phyloP scores from a whole-genome alignment of 1,140 invertebrate genomes.

The Orius insidiosus region DNA sequence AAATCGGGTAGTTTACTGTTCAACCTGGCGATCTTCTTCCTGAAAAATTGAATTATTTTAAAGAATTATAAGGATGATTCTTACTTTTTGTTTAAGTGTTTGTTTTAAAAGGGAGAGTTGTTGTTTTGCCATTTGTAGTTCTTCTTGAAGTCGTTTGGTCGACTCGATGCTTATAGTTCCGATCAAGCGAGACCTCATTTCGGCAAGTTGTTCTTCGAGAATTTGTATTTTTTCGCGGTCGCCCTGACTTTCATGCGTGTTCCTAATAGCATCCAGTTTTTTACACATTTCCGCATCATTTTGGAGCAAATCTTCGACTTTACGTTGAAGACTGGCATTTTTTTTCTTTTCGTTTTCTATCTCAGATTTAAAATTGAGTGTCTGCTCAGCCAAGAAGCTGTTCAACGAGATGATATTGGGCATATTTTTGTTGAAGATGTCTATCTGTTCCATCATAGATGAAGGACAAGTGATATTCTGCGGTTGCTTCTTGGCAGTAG shows the following conservation, averaged over 20 bases:
- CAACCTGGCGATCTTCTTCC: too few species aligned
- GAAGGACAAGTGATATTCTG: not conserved
- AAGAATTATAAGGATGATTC: too few species aligned
- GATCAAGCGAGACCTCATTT: too few species aligned
- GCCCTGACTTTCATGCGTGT: not conserved
- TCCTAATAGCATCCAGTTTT: not conserved
- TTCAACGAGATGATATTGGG: conserved; percentile 3
- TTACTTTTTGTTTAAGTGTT: too few species aligned
- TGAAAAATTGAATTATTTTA: too few species aligned
- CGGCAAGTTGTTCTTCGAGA: too few species aligned
- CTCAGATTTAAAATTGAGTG: not conserved
- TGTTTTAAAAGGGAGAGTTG: too few species aligned
- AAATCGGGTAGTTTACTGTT: too few species aligned
- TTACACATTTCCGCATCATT: conserved; percentile 3
- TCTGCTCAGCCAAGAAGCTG: not conserved
- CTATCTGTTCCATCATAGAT: not conserved
- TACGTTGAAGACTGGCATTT: not conserved
- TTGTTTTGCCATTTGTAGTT: too few species aligned
- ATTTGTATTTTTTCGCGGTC: too few species aligned
- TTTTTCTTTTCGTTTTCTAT: not conserved
- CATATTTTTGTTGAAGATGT: not conserved
- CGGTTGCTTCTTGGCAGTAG: not conserved
- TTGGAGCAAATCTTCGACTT: conserved; percentile 1
- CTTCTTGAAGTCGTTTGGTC: too few species aligned
- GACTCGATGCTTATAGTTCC: too few species aligned